phyloP scores from a whole-genome alignment of 2,113 vertebrate genomes.

The Coturnix japonica region DNA sequence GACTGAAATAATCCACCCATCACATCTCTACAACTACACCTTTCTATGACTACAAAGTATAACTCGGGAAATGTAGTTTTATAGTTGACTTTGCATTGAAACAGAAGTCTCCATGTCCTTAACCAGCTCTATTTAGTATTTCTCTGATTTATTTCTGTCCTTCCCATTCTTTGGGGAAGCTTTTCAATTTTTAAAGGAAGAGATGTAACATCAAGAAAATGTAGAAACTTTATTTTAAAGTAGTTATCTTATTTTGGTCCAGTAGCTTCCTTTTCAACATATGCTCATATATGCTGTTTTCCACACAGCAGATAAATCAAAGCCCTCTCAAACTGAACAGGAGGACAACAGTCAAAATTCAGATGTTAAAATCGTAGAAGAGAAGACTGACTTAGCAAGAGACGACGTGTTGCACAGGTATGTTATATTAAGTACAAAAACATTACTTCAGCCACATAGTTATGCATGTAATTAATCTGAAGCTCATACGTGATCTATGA shows the following conservation, averaged over 20 bases:
- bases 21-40: not conserved
- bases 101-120: not conserved
- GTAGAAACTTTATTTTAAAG: not conserved
- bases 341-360: not conserved
- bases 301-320: conserved; percentile 13
- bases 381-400: not conserved
- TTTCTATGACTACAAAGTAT: not conserved
- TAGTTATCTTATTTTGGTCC: not conserved
- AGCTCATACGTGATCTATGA: not conserved
- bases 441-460: not conserved
- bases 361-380: conserved; percentile 1
- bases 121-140: not conserved
- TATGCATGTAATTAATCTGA: not conserved
- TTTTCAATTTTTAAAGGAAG: not conserved
- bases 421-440: not conserved
- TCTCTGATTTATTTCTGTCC: not conserved
- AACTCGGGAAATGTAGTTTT: not conserved
- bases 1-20: not conserved
- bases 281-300: conserved; percentile 35
- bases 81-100: not conserved
- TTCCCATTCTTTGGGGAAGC: not conserved
- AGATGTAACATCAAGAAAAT: not conserved
- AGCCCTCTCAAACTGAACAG: not conserved
- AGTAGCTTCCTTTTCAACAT: not conserved
- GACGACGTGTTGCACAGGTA: conserved; percentile 80